Evolutionary conservation across 2,113 vertebrate genomes (phyloP), one percentile per base, ranked within the genome.

Genomic region (Cynoglossus semilaevis): DNA sequence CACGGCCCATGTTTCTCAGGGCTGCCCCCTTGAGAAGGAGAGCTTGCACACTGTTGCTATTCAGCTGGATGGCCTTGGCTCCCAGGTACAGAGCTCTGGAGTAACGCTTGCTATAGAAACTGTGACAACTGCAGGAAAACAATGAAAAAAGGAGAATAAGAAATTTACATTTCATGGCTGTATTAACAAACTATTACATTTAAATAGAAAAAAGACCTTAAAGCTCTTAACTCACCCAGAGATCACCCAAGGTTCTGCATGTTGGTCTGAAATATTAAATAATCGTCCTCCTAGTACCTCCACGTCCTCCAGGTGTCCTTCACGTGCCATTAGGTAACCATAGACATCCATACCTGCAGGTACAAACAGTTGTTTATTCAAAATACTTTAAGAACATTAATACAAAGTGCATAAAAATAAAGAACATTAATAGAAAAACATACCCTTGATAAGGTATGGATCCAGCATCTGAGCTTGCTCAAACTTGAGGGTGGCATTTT

Each of bases 401-500:
- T 9, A 12, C 1, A 13, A 12, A 11, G 14, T 14, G 5, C 12
- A 13, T 12, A 29, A 53, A 13, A 6, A 15, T 15, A 12, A 43
- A 22, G 37, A 11, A 36, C 38, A 41, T 18, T 2, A 51, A 18
- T 18, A 7, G 43, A 58, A 7, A 7, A 34, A 50, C 1, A 12
- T 61, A 95, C 96, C 96, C 93, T 98, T 98, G 81, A 98, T 98
- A 36, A 98, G 88, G 79, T 98, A 98, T 0, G 96, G 96, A 83
- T 99, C 97, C 81, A 98, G 72, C 95, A 98, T 98, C 87, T 98
- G 96, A 7, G 96, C 97, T 79, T 98, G 97, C 65, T 99, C 96
- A 83, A 99, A 98, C 80, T 98, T 98, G 2, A 98, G 89, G 78
- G 98, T 96, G 8, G 96, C 92, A 53, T 98, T 99, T 83, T 98